A percentile compares a stretch with the other conserved stretches of the same genome.
Evolutionary conservation across 2,113 vertebrate genomes (phyloP).

Genomic region (Delphinus delphis): DNA sequence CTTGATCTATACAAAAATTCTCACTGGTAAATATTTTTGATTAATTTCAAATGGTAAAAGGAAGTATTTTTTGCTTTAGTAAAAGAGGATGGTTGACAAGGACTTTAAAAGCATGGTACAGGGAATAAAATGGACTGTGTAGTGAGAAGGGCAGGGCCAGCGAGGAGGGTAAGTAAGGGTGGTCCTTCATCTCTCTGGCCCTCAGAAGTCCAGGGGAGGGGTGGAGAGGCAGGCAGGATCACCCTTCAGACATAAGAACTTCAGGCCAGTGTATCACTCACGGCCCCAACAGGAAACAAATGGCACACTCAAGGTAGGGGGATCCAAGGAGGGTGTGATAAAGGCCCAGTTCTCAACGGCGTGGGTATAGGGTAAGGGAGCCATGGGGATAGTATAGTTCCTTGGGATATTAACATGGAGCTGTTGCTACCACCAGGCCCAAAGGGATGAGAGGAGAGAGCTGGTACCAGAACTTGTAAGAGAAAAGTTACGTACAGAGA

Average conservation of each 20-base stretch:
- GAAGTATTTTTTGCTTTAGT: neutral
- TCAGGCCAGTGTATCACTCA: neutral
- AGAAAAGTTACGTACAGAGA: neutral
- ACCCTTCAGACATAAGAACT: neutral
- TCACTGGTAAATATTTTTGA: neutral
- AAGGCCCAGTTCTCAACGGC: neutral
- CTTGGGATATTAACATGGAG: neutral
- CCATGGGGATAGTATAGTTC: neutral
- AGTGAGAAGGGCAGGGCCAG: neutral
- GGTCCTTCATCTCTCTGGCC: neutral
- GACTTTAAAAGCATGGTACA: neutral
- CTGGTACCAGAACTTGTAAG: neutral
- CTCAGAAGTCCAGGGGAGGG: neutral
- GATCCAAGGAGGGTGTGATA: neutral
- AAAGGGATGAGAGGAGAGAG: neutral
- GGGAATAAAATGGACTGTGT: neutral
- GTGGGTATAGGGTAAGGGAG: too few species aligned
- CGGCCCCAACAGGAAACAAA: neutral
- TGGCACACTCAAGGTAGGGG: too few species aligned
- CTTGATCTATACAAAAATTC: neutral
- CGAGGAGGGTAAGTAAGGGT: neutral
- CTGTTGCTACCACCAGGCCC: neutral
- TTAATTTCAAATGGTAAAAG: neutral
- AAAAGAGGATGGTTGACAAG: neutral
- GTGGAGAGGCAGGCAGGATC: neutral